A percentile compares a stretch with the other conserved stretches of the same genome.
These are phyloP conservation scores for Falco columbarius DNA, from an alignment of 2,797 vertebrate species.

Conservation along the genomic window DNA sequence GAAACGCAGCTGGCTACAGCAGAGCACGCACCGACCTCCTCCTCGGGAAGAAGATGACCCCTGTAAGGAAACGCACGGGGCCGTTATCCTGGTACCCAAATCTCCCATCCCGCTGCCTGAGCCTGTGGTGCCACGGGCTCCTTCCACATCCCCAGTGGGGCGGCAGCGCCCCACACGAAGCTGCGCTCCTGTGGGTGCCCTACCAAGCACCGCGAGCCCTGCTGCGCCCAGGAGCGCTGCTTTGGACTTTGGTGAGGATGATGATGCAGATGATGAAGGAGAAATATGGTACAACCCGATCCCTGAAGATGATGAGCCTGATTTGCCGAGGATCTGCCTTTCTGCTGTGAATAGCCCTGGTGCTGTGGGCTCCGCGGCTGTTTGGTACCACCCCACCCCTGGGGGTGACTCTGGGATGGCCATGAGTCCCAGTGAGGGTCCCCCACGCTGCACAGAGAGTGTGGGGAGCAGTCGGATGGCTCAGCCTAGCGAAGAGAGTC, in stretches of 20 bases:
- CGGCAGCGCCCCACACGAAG: not conserved
- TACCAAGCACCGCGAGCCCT: not conserved
- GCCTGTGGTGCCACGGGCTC: constrained; percentile 24
- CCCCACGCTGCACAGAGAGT: not conserved
- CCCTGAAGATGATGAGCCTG: constrained; percentile 90
- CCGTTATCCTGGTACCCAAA: constrained; percentile 41
- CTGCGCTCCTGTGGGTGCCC: not conserved
- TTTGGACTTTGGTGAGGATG: constrained; percentile 86
- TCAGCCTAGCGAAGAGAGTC: constrained; percentile 66
- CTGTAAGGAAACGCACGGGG: constrained; percentile 72
- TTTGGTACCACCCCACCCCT: constrained; percentile 55
- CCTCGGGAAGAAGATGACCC: constrained; percentile 73
- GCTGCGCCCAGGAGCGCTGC: constrained; percentile 1
- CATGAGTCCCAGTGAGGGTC: not conserved
- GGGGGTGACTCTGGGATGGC: constrained; percentile 49
- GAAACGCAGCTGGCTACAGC: constrained; percentile 97
- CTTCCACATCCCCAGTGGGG: not conserved
- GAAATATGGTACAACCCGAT: constrained; percentile 99
- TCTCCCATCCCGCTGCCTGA: constrained; percentile 72
- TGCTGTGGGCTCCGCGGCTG: not conserved
- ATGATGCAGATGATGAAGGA: constrained; percentile 93
- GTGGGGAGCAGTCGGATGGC: not conserved
- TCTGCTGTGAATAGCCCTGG: constrained; percentile 13
- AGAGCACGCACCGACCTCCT: constrained; percentile 81
- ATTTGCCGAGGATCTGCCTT: not conserved